Evolutionary conservation across 2,113 vertebrate species (phyloP).

Genomic region (Cavia porcellus): DNA sequence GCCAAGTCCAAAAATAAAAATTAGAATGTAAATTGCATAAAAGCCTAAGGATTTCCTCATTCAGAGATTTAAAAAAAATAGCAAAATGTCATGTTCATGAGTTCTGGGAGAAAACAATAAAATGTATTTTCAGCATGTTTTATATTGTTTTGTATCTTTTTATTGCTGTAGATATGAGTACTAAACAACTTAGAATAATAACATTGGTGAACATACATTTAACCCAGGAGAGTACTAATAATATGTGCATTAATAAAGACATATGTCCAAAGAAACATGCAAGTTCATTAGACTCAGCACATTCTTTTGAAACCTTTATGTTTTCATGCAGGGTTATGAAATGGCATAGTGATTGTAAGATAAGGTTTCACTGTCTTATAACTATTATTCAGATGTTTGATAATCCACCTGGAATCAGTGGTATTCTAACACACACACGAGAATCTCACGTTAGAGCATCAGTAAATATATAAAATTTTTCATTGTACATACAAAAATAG

Average conservation of each 20-base stretch:
- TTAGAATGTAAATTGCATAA: constrained; percentile 47
- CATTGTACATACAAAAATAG: constrained; percentile 53
- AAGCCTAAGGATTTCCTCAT: constrained; percentile 28
- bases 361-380: constrained; percentile 52
- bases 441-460: constrained; percentile 65
- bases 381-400: constrained; percentile 65
- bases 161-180: background rate
- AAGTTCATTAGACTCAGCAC: constrained; percentile 44
- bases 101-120: constrained; percentile 51
- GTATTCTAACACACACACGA: constrained; percentile 36
- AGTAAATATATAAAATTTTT: constrained; percentile 68
- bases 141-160: constrained; percentile 52
- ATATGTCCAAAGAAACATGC: constrained; percentile 58
- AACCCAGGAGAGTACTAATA: constrained; percentile 66
- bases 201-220: constrained; percentile 66
- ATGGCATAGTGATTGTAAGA: background rate
- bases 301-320: constrained; percentile 58
- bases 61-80: background rate
- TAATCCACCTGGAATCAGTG: constrained; percentile 7
- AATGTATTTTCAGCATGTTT: constrained; percentile 23
- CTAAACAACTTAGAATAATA: constrained; percentile 60
- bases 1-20: constrained; percentile 30
- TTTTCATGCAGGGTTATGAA: constrained; percentile 65
- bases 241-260: constrained; percentile 48
- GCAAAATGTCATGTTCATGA: background rate